A percentile compares a stretch with the other conserved stretches of the same genome.
phyloP scores from a whole-genome alignment of 2,113 vertebrate genomes.

The Alligator sinensis region DNA sequence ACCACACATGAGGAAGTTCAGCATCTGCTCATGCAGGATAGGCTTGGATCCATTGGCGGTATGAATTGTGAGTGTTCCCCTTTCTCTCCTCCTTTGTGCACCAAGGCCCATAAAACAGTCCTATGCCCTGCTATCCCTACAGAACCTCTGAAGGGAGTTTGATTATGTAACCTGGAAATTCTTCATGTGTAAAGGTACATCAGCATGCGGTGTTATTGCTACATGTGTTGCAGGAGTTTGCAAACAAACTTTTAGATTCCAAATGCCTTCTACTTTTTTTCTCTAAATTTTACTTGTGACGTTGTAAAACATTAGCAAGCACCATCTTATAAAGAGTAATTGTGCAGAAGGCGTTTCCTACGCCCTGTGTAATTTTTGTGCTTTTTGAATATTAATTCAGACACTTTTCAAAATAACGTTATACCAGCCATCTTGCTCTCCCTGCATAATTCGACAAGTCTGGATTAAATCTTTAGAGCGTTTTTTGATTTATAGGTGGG shows the following conservation, averaged over 20 bases:
- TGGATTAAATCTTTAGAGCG: neutral
- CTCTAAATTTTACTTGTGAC: neutral
- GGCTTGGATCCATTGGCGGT: fast-evolving
- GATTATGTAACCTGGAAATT: neutral
- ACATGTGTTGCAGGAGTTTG: fast-evolving
- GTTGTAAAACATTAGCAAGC: neutral
- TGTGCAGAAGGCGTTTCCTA: neutral
- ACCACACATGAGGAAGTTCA: neutral
- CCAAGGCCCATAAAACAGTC: neutral
- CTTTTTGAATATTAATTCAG: fast-evolving
- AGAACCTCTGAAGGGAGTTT: neutral
- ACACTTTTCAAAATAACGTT: neutral
- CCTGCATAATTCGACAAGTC: neutral
- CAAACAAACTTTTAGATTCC: neutral
- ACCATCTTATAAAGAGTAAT: neutral
- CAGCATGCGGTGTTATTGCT: neutral
- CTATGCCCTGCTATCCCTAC: neutral
- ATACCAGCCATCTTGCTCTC: neutral
- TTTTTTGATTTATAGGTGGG: neutral
- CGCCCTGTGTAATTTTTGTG: neutral
- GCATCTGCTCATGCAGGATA: fast-evolving
- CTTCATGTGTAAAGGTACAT: neutral
- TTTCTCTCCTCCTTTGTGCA: neutral
- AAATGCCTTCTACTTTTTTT: neutral
- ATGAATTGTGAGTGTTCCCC: neutral